Conservation (phyloP, 2,888 invertebrate species). For the Podotricha telesiphe region DNA sequence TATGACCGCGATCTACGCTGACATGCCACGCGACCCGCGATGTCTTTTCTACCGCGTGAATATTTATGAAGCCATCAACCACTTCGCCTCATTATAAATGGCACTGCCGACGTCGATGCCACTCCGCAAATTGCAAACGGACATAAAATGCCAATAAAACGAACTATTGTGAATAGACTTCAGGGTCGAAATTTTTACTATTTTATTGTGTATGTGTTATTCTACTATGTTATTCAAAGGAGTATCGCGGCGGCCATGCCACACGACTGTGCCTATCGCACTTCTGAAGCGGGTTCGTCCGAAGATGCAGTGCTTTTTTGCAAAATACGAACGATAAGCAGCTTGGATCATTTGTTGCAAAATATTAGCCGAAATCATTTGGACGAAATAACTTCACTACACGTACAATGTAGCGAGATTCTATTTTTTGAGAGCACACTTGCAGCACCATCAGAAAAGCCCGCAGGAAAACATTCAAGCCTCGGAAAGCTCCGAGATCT, state of each 20-base stretch:
- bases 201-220: slow-evolving; percentile 80
- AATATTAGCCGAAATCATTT: slow-evolving; percentile 87
- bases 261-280: slow-evolving; percentile 88
- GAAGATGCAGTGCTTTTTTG: slow-evolving; percentile 85
- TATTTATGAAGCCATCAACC: slow-evolving; percentile 78
- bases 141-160: slow-evolving; percentile 80
- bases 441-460: slow-evolving; percentile 75
- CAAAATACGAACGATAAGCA: slow-evolving; percentile 88
- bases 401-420: slow-evolving; percentile 89
- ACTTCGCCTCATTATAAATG: slow-evolving; percentile 74
- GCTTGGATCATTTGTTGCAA: slow-evolving; percentile 86
- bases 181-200: slow-evolving; percentile 77
- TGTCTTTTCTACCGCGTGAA: slow-evolving; percentile 72
- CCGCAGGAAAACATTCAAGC: slow-evolving; percentile 80
- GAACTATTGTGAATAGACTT: slow-evolving; percentile 74
- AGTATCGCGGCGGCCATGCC: slow-evolving; percentile 80
- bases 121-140: slow-evolving; percentile 64
- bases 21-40: slow-evolving; percentile 77
- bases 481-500: slow-evolving; percentile 87
- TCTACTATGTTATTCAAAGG: slow-evolving; percentile 74
- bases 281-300: slow-evolving; percentile 82
- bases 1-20: slow-evolving; percentile 54
- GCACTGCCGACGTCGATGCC: slow-evolving; percentile 71
- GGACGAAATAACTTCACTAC: slow-evolving; percentile 86
- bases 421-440: slow-evolving; percentile 89